phyloP scores from a whole-genome alignment of 2,113 vertebrate genomes.

The Mirza zaza region DNA sequence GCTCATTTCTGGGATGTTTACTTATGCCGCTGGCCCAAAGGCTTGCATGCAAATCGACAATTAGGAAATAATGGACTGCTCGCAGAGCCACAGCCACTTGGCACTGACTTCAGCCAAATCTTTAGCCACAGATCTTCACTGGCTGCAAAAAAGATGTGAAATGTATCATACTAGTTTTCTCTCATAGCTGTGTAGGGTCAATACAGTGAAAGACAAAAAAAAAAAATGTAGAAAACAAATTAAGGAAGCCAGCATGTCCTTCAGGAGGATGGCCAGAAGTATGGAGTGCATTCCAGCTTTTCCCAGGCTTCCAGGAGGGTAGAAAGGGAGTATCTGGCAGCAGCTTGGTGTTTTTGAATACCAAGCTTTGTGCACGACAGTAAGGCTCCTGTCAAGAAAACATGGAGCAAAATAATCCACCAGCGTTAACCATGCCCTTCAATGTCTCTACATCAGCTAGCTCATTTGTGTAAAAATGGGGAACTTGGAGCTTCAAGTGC shows the following conservation, averaged over 20 bases:
- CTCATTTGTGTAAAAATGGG: neutral
- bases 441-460: neutral
- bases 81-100: neutral
- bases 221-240: neutral
- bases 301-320: neutral
- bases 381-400: neutral
- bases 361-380: neutral
- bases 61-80: conserved; percentile 63
- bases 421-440: neutral
- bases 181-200: neutral
- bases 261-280: neutral
- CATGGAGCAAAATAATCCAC: neutral
- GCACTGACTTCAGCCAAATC: conserved; percentile 18
- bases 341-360: rapidly evolving
- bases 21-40: neutral
- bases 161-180: neutral
- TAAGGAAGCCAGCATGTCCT: neutral
- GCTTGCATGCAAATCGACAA: conserved; percentile 41
- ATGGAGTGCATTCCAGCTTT: neutral
- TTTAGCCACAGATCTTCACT: conserved; percentile 37
- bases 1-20: neutral
- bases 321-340: rapidly evolving
- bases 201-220: neutral
- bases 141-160: neutral
- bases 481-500: neutral